Evolutionary conservation across 2,888 invertebrate genomes (phyloP).

Genomic region (Acanthosepion lycidas): DNA sequence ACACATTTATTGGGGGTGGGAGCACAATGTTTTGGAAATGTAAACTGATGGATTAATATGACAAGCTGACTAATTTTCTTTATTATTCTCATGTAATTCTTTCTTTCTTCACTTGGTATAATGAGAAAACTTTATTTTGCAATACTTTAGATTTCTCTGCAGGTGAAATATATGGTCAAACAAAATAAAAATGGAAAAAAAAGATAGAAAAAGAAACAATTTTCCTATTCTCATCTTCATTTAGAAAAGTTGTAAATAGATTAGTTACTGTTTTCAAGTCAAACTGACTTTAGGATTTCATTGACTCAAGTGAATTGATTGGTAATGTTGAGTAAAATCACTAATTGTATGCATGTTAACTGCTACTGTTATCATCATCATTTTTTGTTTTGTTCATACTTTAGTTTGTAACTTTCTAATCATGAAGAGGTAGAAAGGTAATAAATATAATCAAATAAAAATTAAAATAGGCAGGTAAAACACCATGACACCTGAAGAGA

Average conservation of each 20-base stretch:
- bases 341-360: no score
- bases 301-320: no score
- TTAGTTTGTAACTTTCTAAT: no score
- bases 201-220: not conserved
- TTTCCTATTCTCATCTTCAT: not conserved
- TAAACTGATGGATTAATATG: not conserved
- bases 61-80: not conserved
- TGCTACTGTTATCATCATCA: no score
- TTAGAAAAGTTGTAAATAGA: not conserved
- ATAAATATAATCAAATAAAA: no score
- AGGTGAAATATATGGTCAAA: not conserved
- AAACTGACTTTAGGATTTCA: not conserved
- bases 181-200: not conserved
- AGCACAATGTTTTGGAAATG: not conserved
- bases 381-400: no score
- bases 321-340: no score
- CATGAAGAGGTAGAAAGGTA: no score
- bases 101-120: not conserved
- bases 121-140: not conserved
- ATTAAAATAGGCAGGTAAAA: no score
- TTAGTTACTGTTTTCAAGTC: not conserved
- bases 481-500: no score
- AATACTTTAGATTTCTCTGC: not conserved
- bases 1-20: no score
- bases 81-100: not conserved